These are phyloP conservation scores for Lamprologus lemairii DNA, from an alignment of 2,113 vertebrate genomes.

Conservation along the genomic window DNA sequence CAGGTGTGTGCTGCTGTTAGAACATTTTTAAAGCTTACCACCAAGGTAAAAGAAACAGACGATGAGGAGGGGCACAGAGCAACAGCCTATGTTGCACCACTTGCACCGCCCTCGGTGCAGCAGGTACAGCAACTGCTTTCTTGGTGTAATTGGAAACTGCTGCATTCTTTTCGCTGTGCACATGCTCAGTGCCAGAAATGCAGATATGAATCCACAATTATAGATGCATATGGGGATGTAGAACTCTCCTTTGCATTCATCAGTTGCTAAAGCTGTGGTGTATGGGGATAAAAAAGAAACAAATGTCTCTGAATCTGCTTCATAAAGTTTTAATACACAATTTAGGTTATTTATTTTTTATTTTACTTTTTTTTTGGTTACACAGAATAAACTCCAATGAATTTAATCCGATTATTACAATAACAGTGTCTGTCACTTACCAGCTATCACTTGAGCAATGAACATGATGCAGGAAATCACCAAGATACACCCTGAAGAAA, in stretches of 20 bases:
- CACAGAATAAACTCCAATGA: neutral
- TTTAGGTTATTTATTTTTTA: neutral
- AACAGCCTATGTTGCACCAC: neutral
- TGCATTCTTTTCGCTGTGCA: neutral
- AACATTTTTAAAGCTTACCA: neutral
- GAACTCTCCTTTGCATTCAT: neutral
- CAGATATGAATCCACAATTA: neutral
- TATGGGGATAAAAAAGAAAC: accelerated
- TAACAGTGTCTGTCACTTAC: accelerated
- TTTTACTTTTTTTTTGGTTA: neutral
- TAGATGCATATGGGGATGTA: neutral
- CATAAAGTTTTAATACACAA: neutral
- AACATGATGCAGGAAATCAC: neutral
- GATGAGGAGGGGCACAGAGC: accelerated
- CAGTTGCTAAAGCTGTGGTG: neutral
- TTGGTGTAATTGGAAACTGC: neutral
- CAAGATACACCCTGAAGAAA: neutral
- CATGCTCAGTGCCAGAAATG: neutral
- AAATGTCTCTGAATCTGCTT: neutral
- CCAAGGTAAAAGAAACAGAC: neutral
- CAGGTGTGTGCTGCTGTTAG: neutral
- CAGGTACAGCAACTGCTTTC: neutral
- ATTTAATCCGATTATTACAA: accelerated
- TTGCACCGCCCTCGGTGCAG: neutral
- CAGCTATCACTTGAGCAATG: neutral